Evolutionary conservation across 2,797 vertebrate genomes (phyloP).

Genomic region (Trachops cirrhosus): DNA sequence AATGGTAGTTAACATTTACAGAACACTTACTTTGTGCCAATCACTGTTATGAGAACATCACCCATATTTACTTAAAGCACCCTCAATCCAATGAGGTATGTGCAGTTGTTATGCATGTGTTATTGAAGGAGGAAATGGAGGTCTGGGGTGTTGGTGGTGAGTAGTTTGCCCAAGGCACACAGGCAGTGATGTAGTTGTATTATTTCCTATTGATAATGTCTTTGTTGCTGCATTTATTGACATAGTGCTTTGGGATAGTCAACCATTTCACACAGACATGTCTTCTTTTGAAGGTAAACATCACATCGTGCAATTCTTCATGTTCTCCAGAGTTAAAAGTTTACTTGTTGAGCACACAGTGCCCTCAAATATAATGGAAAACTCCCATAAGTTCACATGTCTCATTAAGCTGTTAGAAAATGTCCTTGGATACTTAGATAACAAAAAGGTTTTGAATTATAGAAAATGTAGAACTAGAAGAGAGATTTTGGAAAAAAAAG

Average conservation of each 20-base stretch:
- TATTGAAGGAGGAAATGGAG: neutral
- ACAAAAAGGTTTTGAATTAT: neutral
- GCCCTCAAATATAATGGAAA: neutral
- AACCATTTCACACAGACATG: neutral
- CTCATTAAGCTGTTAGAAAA: constrained; percentile 10
- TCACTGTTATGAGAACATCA: neutral
- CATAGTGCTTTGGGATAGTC: neutral
- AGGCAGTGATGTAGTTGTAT: neutral
- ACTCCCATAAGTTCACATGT: neutral
- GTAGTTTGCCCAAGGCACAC: neutral
- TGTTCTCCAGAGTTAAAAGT: neutral
- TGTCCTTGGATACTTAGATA: neutral
- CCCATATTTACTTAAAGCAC: neutral
- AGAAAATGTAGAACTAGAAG: neutral
- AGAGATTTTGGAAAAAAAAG: neutral
- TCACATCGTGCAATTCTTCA: neutral
- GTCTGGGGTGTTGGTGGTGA: neutral
- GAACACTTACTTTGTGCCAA: neutral
- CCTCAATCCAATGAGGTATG: neutral
- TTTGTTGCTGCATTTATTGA: neutral
- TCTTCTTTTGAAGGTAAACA: neutral
- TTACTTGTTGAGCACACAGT: neutral
- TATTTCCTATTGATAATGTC: neutral
- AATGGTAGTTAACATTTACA: neutral
- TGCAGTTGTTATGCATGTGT: neutral